Conservation (phyloP, 2,113 vertebrate genomes). For the Panthera uncia region DNA sequence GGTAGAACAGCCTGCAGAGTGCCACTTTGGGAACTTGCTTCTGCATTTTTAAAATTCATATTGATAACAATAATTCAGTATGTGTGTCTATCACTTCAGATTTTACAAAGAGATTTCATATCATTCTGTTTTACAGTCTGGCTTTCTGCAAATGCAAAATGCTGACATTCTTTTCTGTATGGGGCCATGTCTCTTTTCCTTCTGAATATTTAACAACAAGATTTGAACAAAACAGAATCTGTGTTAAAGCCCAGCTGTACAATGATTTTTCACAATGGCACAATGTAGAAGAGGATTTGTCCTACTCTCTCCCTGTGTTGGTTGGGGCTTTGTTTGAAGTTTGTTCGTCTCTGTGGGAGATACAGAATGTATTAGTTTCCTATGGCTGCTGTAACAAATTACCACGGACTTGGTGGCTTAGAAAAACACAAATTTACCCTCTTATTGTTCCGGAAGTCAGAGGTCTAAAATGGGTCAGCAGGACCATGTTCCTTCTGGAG, state of each 20-base stretch:
- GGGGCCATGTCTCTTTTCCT: slow-evolving; percentile 57
- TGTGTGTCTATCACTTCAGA: slow-evolving; percentile 64
- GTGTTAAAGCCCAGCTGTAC: slow-evolving; percentile 66
- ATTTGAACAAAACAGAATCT: slow-evolving; percentile 62
- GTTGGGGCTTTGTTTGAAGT: background rate
- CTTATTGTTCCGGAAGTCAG: background rate
- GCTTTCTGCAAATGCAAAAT: slow-evolving; percentile 59
- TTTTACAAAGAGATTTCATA: slow-evolving; percentile 66
- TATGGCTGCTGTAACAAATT: background rate
- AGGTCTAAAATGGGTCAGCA: background rate
- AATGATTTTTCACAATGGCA: slow-evolving; percentile 49
- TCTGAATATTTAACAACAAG: slow-evolving; percentile 71
- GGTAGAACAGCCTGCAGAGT: background rate
- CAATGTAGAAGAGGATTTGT: background rate
- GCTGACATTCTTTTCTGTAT: slow-evolving; percentile 61
- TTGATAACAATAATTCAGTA: slow-evolving; percentile 68
- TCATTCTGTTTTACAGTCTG: slow-evolving; percentile 66
- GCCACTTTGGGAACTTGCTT: background rate
- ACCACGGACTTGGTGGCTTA: background rate
- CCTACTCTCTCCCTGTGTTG: background rate
- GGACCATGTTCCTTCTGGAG: background rate
- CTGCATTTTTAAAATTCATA: slow-evolving; percentile 55
- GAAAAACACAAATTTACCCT: background rate
- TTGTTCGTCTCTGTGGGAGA: background rate
- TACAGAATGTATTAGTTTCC: background rate